Conservation (phyloP, 1,140 invertebrate species). For the Lamellibrachia luymesi region DNA sequence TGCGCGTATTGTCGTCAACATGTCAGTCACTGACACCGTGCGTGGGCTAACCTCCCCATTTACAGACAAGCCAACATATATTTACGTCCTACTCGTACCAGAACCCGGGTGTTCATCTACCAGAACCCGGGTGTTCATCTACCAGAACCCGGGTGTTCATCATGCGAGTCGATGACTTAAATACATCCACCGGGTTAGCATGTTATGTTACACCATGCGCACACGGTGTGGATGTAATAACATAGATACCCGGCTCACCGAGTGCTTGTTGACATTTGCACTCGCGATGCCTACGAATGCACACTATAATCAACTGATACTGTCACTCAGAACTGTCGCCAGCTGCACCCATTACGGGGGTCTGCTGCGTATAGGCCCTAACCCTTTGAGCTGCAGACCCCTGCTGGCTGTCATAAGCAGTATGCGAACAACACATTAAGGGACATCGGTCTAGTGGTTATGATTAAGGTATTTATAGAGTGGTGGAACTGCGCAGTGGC, state of each 20-base stretch:
- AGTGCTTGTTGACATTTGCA: background rate
- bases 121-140: too few relatives aligned
- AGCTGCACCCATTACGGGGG: background rate
- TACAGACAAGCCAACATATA: too few relatives aligned
- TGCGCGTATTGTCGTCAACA: too few relatives aligned
- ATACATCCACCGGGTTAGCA: background rate
- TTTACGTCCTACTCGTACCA: too few relatives aligned
- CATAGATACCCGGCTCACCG: background rate
- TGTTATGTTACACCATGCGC: background rate
- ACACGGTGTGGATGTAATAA: background rate
- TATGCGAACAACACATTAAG: background rate
- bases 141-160: too few relatives aligned
- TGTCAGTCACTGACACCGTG: too few relatives aligned
- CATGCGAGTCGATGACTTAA: too few relatives aligned
- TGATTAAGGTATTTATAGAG: background rate
- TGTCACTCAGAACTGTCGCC: background rate
- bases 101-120: too few relatives aligned
- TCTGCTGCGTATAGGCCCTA: background rate
- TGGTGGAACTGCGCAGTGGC: background rate
- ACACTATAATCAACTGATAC: background rate
- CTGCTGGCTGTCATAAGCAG: background rate
- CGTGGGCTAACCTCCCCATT: too few relatives aligned
- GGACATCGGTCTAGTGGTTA: background rate
- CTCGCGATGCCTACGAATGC: background rate
- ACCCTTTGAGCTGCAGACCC: background rate